Conservation (phyloP, 2,888 invertebrate species). For the Malacosoma neustria region DNA sequence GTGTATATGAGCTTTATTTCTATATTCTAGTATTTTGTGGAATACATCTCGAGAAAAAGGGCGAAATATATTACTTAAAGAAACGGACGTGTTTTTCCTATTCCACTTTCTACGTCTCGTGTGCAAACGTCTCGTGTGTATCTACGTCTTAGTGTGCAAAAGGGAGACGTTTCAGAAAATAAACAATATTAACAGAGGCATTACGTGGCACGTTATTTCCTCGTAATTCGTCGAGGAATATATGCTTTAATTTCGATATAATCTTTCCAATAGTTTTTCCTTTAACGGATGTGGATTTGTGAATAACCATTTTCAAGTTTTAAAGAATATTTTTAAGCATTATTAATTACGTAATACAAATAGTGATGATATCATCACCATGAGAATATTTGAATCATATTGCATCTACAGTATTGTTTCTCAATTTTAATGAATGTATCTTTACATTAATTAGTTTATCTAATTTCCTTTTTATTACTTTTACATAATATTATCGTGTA, state of each 20-base stretch:
- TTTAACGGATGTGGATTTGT: constrained; percentile 1
- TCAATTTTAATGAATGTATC: too few relatives aligned
- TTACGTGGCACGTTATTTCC: constrained; percentile 16
- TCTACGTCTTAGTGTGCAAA: constrained; percentile 14
- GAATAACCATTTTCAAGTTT: too few relatives aligned
- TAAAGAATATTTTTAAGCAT: too few relatives aligned
- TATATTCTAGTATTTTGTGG: too few relatives aligned
- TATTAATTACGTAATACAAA: too few relatives aligned
- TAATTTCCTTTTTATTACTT: too few relatives aligned
- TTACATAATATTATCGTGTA: too few relatives aligned
- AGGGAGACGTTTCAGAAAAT: constrained; percentile 18
- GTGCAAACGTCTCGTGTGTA: constrained; percentile 19
- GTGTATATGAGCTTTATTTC: too few relatives aligned
- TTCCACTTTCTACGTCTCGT: constrained; percentile 15
- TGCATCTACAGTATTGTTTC: too few relatives aligned
- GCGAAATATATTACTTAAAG: constrained; percentile 28
- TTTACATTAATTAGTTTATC: too few relatives aligned
- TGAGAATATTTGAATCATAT: too few relatives aligned
- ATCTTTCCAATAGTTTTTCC: not conserved
- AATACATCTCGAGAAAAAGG: constrained; percentile 25
- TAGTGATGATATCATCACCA: too few relatives aligned
- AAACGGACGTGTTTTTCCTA: constrained; percentile 21
- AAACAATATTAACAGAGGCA: constrained; percentile 27
- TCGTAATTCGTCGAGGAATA: constrained; percentile 4
- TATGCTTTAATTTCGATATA: not conserved